Evolutionary conservation across 2,888 invertebrate species (phyloP).

Genomic region (Athalia cordata): DNA sequence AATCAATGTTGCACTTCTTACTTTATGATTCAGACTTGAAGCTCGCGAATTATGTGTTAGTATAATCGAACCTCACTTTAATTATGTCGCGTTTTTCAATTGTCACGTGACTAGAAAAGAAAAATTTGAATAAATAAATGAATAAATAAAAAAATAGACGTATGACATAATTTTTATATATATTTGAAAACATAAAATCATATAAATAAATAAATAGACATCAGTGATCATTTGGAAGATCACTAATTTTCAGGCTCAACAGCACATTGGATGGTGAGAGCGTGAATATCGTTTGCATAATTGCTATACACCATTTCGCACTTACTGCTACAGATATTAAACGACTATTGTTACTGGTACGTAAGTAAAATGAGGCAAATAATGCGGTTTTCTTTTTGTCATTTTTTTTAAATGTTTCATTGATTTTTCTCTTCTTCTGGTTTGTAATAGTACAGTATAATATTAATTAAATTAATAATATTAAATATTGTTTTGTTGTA

Average conservation of each 20-base stretch:
- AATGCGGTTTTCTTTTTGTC: slow-evolving; percentile 10
- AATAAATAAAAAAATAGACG: not conserved
- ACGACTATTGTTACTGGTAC: slow-evolving; percentile 13
- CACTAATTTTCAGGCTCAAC: slow-evolving; percentile 23
- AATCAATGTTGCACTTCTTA: no score
- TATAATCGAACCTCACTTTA: no score
- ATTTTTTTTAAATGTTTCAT: slow-evolving; percentile 5
- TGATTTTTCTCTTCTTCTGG: slow-evolving; percentile 67
- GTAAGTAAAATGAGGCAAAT: slow-evolving; percentile 24
- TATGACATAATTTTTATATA: slow-evolving; percentile 27
- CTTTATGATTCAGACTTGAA: no score
- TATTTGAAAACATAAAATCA: slow-evolving; percentile 35
- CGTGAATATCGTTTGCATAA: not conserved
- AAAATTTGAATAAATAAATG: not conserved
- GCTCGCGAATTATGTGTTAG: no score
- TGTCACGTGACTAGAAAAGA: not conserved
- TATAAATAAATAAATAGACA: slow-evolving; percentile 41
- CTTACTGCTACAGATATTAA: slow-evolving; percentile 7
- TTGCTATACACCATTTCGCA: slow-evolving; percentile 4
- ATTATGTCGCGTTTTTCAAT: no score
- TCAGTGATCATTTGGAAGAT: slow-evolving; percentile 33
- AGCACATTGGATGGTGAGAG: not conserved
- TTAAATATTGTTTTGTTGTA: slow-evolving; percentile 71
- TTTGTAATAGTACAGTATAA: slow-evolving; percentile 72
- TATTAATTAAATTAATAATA: slow-evolving; percentile 72